Percentiles rank a stretch among this genome's conserved stretches.
phyloP scores from a whole-genome alignment of 2,113 vertebrate species.

The Chaenocephalus aceratus region DNA sequence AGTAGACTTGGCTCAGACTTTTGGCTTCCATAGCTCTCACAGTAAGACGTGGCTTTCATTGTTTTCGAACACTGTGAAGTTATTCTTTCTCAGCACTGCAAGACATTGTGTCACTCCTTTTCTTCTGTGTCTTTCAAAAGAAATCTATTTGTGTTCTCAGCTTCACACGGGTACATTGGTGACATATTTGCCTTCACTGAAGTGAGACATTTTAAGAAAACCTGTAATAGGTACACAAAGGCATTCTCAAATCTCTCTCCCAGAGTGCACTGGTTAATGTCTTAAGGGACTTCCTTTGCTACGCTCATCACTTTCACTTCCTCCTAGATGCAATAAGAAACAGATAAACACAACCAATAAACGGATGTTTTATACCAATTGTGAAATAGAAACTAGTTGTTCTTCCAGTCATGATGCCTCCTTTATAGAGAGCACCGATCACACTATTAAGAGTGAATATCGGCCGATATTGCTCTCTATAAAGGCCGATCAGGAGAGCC shows the following conservation, averaged over 20 bases:
- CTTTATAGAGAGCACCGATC: too few relatives aligned
- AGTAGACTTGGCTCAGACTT: slow-evolving; percentile 6
- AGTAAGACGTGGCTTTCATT: slow-evolving; percentile 3
- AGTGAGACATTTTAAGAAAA: neutral
- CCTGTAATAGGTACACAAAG: neutral
- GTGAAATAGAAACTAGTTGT: neutral
- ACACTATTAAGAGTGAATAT: too few relatives aligned
- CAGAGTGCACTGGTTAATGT: neutral
- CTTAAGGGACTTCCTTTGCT: slow-evolving; percentile 17
- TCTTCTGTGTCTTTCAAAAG: neutral
- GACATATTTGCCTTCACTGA: neutral
- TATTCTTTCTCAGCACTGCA: neutral
- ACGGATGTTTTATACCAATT: neutral
- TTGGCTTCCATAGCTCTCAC: slow-evolving; percentile 14
- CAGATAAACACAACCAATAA: neutral
- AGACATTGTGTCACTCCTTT: neutral
- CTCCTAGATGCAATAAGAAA: slow-evolving; percentile 7
- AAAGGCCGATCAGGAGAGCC: too few relatives aligned
- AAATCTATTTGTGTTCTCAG: slow-evolving; percentile 11
- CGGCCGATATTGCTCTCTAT: too few relatives aligned
- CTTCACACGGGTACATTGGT: slow-evolving; percentile 12
- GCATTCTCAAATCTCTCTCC: slow-evolving; percentile 6
- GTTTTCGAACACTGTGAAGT: neutral
- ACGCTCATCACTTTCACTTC: slow-evolving; percentile 52
- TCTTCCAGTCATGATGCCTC: neutral